Evolutionary conservation across 1,140 invertebrate genomes (phyloP).

Genomic region (Reticulitermes speratus): DNA sequence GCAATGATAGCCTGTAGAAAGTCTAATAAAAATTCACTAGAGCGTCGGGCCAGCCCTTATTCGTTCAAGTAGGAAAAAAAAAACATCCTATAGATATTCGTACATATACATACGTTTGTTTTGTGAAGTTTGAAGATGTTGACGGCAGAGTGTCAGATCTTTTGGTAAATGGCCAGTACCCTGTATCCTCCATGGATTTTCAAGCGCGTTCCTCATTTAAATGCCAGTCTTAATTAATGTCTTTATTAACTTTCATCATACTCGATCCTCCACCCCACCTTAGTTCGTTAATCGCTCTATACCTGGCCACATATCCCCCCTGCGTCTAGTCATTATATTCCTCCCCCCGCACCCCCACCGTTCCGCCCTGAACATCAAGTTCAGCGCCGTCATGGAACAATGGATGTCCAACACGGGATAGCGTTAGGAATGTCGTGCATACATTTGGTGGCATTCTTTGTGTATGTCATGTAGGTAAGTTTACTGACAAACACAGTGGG

Average conservation of each 20-base stretch:
- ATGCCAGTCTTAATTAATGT: conserved; percentile 34
- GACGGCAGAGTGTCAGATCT: too few species aligned
- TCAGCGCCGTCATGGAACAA: background rate
- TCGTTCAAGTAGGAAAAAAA: too few species aligned
- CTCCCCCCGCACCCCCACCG: background rate
- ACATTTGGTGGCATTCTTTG: too few species aligned
- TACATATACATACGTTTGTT: too few species aligned
- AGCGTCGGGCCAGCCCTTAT: too few species aligned
- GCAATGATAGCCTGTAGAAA: too few species aligned
- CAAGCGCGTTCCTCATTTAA: conserved; percentile 24
- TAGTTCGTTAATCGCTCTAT: conserved; percentile 1
- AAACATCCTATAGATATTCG: too few species aligned
- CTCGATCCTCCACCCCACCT: background rate
- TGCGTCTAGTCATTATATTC: background rate
- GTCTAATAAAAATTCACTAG: too few species aligned
- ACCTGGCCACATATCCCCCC: conserved; percentile 13
- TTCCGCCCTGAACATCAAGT: background rate
- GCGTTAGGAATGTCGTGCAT: background rate
- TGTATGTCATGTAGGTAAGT: too few species aligned
- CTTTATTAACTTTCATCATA: conserved; percentile 35
- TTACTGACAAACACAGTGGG: too few species aligned
- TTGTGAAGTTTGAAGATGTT: too few species aligned
- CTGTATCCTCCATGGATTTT: background rate
- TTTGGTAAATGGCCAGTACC: background rate
- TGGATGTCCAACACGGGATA: background rate